A percentile compares a stretch with the other conserved stretches of the same genome.
Conservation (phyloP, 2,888 invertebrate species). For the Pherbina coryleti region DNA sequence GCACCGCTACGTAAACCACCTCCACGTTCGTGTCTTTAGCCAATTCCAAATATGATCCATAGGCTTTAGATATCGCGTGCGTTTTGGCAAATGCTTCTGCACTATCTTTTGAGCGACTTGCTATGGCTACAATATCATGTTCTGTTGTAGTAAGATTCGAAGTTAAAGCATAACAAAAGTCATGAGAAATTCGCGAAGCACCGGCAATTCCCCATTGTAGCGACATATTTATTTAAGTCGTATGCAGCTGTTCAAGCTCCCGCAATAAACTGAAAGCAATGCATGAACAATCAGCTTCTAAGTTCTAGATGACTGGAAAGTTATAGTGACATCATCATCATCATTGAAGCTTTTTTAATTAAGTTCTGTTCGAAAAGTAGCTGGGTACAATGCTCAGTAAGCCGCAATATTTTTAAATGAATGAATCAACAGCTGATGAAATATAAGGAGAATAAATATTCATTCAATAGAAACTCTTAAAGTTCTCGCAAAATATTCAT, state of each 20-base stretch:
- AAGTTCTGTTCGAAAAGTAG: background rate
- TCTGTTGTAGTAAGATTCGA: conserved; percentile 74
- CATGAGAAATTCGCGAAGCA: conserved; percentile 85
- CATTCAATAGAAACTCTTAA: too few species aligned
- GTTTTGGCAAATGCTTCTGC: conserved; percentile 80
- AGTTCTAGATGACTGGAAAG: background rate
- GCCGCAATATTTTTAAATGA: too few species aligned
- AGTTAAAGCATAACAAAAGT: conserved; percentile 80
- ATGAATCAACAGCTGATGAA: too few species aligned
- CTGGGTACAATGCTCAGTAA: too few species aligned
- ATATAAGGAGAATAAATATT: too few species aligned
- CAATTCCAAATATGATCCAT: conserved; percentile 80
- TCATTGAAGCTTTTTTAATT: background rate
- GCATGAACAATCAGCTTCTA: background rate
- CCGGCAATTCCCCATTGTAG: conserved; percentile 86
- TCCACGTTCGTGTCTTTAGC: conserved; percentile 81
- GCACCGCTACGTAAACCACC: conserved; percentile 84
- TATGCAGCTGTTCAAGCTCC: background rate
- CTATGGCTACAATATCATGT: conserved; percentile 81
- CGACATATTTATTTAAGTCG: conserved; percentile 43
- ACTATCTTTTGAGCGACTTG: conserved; percentile 77
- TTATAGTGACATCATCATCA: background rate
- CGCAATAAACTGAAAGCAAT: conserved; percentile 6
- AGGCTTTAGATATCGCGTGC: conserved; percentile 77
- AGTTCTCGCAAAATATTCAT: too few species aligned